Evolutionary conservation across 2,113 vertebrate genomes (phyloP), one percentile per base, ranked within the genome.

Genomic region (Nannobrachium achirus): DNA sequence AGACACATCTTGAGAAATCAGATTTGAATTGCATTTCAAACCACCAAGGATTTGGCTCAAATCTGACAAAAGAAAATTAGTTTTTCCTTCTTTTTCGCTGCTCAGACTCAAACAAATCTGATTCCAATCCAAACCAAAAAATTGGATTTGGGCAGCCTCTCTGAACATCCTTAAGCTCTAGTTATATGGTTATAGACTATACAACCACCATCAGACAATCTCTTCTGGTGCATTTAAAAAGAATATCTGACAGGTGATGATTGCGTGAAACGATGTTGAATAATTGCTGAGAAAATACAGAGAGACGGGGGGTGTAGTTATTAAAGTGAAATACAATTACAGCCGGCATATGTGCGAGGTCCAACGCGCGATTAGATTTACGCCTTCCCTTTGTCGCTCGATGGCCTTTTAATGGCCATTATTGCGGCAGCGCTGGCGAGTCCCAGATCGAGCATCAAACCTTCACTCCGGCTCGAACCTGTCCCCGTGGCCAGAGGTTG

Each of bases 371-470:
- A 80, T 84, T 77, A 67, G 81, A 90, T 88, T 87, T 87, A 89
- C 62, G 18, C 71, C 74, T 56, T 73, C 56, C 25, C 73, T 86
- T 75, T 76, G 70, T 82, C 56, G 19, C 83, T 69, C 44, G 51
- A 84, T 85, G 78, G 84, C 59, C 66, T 69, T 88, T 90, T 89
- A 89, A 89, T 79, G 76, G 72, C 70, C 57, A 61, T 88, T 87
- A 78, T 77, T 83, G 71, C 75, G 8, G 65, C 68, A 19, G 8
- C 14, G 60, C 63, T 66, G 41, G 33, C 20, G 66, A 33, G 52
- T 71, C 80, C 68, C 74, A 80, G 82, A 88, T 83, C 64, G 63
- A 78, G 73, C 76, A 82, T 79, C 72, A 81, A 79, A 72, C 78
- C 82, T 40, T 73, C 83, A 16, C 69, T 65, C 63, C 63, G 69